These are phyloP conservation scores for Parascotia fuliginaria DNA, from an alignment of 2,888 invertebrate genomes.

Conservation along the genomic window DNA sequence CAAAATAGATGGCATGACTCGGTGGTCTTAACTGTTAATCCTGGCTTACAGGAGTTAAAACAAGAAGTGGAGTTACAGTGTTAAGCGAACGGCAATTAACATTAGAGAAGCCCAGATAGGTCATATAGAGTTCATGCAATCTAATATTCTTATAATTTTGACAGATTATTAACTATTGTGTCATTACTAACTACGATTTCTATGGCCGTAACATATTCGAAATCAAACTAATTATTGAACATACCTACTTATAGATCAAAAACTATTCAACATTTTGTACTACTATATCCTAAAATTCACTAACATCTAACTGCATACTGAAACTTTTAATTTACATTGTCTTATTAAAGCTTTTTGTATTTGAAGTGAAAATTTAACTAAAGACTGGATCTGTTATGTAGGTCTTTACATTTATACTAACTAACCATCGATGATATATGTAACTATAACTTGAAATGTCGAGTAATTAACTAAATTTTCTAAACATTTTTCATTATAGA, in stretches of 20 bases:
- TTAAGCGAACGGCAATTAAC: too few relatives aligned
- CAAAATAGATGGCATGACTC: too few relatives aligned
- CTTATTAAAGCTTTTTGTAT: conserved; percentile 14
- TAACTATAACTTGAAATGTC: conserved; percentile 15
- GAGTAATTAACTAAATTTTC: neutral
- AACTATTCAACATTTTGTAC: conserved; percentile 3
- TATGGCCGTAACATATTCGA: neutral
- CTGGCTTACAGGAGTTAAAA: too few relatives aligned
- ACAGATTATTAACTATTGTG: too few relatives aligned
- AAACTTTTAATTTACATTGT: conserved; percentile 10
- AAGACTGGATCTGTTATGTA: conserved; percentile 57
- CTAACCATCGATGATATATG: conserved; percentile 12
- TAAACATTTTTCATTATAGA: too few relatives aligned
- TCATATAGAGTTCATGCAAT: too few relatives aligned
- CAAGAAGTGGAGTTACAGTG: too few relatives aligned
- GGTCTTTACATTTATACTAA: conserved; percentile 33
- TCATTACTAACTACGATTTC: too few relatives aligned
- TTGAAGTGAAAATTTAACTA: conserved; percentile 28
- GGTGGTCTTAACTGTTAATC: too few relatives aligned
- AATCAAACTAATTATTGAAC: neutral
- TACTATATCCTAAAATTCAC: neutral
- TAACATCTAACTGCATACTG: neutral
- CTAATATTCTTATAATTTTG: too few relatives aligned
- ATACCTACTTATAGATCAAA: neutral
- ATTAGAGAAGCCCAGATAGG: too few relatives aligned